A percentile compares a stretch with the other conserved stretches of the same genome.
These are phyloP conservation scores for Potamarius usumacintae DNA, from an alignment of 2,113 vertebrate species.

Conservation along the genomic window DNA sequence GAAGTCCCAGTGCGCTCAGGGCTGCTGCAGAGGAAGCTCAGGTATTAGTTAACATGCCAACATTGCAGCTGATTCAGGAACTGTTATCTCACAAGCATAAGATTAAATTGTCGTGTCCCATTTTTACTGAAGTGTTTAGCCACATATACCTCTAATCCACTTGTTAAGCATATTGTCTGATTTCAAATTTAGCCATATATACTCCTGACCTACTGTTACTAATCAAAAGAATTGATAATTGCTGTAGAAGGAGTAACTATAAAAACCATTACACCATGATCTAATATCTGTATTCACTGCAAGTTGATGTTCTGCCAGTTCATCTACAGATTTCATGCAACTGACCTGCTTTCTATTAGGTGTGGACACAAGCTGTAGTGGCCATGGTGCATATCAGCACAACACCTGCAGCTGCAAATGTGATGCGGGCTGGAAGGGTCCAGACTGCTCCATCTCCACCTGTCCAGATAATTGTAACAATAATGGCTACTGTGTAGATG, in stretches of 20 bases:
- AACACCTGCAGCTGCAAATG: conserved; percentile 79
- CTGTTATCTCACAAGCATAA: not conserved
- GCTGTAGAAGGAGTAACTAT: not conserved
- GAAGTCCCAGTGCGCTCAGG: conserved; percentile 75
- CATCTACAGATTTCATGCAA: not conserved
- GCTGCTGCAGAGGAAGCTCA: conserved; percentile 75
- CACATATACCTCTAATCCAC: not conserved
- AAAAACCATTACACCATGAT: not conserved
- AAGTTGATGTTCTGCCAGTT: not conserved
- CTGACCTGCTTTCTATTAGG: conserved; percentile 57
- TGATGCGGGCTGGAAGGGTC: conserved; percentile 81
- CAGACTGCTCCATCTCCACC: conserved; percentile 74
- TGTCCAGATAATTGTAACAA: conserved; percentile 80
- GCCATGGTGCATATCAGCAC: conserved; percentile 71
- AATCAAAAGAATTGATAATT: not conserved
- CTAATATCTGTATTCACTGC: not conserved
- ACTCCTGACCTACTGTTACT: not conserved
- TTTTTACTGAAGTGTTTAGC: not conserved
- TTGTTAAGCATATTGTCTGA: too few species aligned
- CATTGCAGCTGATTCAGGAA: not conserved
- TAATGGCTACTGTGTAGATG: conserved; percentile 75
- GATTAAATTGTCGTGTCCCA: not conserved
- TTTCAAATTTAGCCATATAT: not conserved
- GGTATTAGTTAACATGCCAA: conserved; percentile 56
- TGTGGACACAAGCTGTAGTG: conserved; percentile 71